These are phyloP conservation scores for Dynastes grantii DNA, from an alignment of 2,888 invertebrate genomes.

Conservation along the genomic window DNA sequence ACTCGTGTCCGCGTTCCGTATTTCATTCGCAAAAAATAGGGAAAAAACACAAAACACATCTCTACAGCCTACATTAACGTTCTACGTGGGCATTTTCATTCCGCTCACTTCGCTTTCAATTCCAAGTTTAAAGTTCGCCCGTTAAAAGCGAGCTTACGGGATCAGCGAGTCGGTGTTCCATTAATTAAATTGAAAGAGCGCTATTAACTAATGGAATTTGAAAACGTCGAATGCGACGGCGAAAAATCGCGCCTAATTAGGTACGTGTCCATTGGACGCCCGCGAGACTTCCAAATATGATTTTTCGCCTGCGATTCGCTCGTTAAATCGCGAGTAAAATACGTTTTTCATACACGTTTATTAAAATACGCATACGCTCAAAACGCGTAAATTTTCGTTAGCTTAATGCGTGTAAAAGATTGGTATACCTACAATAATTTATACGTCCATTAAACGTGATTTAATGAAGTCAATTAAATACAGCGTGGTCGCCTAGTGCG, in stretches of 20 bases:
- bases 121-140: conserved; percentile 2
- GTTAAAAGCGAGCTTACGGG: conserved; percentile 5
- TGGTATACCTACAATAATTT: too few relatives aligned
- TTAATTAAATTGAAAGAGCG: conserved; percentile 28
- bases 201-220: conserved; percentile 33
- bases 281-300: conserved; percentile 12
- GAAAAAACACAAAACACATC: too few relatives aligned
- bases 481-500: too few relatives aligned
- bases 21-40: too few relatives aligned
- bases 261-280: not conserved
- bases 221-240: not conserved
- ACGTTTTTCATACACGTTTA: not conserved
- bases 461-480: too few relatives aligned
- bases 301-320: not conserved
- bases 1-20: too few relatives aligned
- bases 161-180: not conserved
- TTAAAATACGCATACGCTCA: too few relatives aligned
- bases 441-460: too few relatives aligned
- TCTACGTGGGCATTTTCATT: not conserved
- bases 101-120: not conserved
- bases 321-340: not conserved
- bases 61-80: not conserved
- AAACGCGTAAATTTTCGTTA: too few relatives aligned
- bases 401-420: too few relatives aligned
- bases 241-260: not conserved